phyloP scores from a whole-genome alignment of 2,113 vertebrate genomes.

The Sminthopsis crassicaudata region DNA sequence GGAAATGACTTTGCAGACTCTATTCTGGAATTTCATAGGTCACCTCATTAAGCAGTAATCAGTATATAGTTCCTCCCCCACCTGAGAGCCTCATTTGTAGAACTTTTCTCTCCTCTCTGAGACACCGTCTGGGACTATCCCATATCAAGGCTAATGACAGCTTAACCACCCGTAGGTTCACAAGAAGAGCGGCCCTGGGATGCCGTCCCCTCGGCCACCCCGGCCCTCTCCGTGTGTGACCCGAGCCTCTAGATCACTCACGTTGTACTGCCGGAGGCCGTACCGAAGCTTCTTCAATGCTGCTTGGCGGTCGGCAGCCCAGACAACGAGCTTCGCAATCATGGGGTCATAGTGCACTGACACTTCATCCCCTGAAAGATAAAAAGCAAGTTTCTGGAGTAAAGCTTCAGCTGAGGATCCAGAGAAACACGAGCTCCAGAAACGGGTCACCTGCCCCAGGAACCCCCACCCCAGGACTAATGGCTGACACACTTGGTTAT shows the following conservation, averaged over 20 bases:
- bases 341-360: constrained; percentile 97
- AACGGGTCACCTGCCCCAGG: background rate
- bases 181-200: background rate
- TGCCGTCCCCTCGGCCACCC: background rate
- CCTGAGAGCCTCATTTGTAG: background rate
- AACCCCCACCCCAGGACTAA: background rate
- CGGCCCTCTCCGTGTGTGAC: accelerated
- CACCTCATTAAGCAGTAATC: background rate
- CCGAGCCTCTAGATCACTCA: constrained; percentile 79
- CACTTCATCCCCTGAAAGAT: constrained; percentile 92
- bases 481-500: background rate
- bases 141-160: background rate
- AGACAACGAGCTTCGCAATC: constrained; percentile 98
- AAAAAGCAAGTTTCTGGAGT: background rate
- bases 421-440: background rate
- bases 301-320: constrained; percentile 93
- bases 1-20: background rate
- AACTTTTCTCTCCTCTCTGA: constrained; percentile 11
- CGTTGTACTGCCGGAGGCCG: constrained; percentile 93
- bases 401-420: background rate
- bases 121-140: background rate
- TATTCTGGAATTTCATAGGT: background rate
- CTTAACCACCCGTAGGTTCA: background rate
- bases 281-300: constrained; percentile 92
- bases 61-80: background rate